phyloP scores from a whole-genome alignment of 1,140 invertebrate species.

The Hyphantria cunea region DNA sequence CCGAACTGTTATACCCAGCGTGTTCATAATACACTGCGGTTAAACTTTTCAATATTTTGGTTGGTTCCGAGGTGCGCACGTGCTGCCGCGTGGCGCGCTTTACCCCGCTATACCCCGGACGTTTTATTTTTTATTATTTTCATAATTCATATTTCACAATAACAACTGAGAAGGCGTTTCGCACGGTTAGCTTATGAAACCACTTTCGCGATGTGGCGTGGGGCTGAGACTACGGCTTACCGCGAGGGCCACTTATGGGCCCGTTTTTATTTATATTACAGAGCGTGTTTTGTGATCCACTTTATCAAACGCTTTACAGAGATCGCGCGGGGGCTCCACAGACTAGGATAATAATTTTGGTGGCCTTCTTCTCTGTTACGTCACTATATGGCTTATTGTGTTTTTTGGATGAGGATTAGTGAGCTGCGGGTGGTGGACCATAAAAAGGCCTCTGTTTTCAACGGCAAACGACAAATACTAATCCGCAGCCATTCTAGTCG shows the following conservation, averaged over 20 bases:
- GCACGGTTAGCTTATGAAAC: slow-evolving; percentile 77
- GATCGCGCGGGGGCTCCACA: slow-evolving; percentile 67
- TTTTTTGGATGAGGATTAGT: slow-evolving; percentile 73
- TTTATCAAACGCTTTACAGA: slow-evolving; percentile 78
- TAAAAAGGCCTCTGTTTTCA: slow-evolving; percentile 57
- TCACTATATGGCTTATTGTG: slow-evolving; percentile 68
- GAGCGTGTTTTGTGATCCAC: slow-evolving; percentile 76
- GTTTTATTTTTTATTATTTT: slow-evolving; percentile 81
- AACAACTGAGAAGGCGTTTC: slow-evolving; percentile 79
- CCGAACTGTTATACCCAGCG: slow-evolving; percentile 28
- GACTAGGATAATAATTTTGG: slow-evolving; percentile 73
- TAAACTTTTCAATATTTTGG: slow-evolving; percentile 81
- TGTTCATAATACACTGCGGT: slow-evolving; percentile 45
- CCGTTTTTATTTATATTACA: slow-evolving; percentile 75
- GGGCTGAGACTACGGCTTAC: slow-evolving; percentile 58
- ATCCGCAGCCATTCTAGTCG: slow-evolving; percentile 38
- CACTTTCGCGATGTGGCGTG: slow-evolving; percentile 55
- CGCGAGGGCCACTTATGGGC: slow-evolving; percentile 74
- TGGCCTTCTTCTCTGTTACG: slow-evolving; percentile 54
- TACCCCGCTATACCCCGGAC: slow-evolving; percentile 58
- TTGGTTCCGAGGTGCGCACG: slow-evolving; percentile 55
- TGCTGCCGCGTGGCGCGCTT: slow-evolving; percentile 69
- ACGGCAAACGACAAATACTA: slow-evolving; percentile 39
- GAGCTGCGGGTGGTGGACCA: slow-evolving; percentile 45
- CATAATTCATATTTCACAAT: slow-evolving; percentile 80